Base-by-base conservation (phyloP, 2,888 invertebrate genomes). In the Candidula unifasciata region DNA sequence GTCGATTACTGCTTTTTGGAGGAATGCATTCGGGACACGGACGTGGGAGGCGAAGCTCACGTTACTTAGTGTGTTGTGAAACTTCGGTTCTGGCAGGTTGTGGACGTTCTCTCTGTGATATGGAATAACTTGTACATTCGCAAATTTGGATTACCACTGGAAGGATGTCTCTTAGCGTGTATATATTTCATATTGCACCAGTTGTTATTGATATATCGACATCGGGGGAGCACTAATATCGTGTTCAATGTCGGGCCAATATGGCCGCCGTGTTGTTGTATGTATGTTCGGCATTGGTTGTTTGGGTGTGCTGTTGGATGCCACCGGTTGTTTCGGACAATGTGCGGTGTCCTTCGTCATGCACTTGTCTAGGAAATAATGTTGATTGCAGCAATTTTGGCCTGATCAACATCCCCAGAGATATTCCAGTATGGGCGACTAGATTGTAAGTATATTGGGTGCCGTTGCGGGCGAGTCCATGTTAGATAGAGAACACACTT, bases 351-450 rank as follows among this genome's bases (percentile, higher is more conserved):
- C 96, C 96, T 83, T 95, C 95, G 90, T 95, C 95, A 93, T 97
- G 97, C 94, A 95, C 95, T 91, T 97, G 96, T 94, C 94, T 96
- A 89, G 95, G 96, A 91, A 95, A 95, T 90, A 96, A 96, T 93
- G 96, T 96, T 86, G 96, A 96, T 94, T 97, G 97, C 95, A 95
- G 96, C 89, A 95, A 95, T 91, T 95, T 95, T 92, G 96, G 96
- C 93, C 95, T 97, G 91, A 95, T 95, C 89, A 95, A 95, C 90
- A 95, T 97, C 93, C 96, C 97, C 89, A 95, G 93, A 86, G 94
- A 95, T 94, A 95, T 97, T 93, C 97, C 97, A 86, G 94, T 95
- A 94, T 96, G 96, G 96, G 96, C 96, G 93, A 95, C 95, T 94
- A 95, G 95, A 92, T 95, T 97, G 96, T 96, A 96, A 96, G 95